Percentiles rank a stretch among this genome's conserved stretches.
Evolutionary conservation across 2,113 vertebrate genomes (phyloP).

Genomic region (Myxocyprinus asiaticus): DNA sequence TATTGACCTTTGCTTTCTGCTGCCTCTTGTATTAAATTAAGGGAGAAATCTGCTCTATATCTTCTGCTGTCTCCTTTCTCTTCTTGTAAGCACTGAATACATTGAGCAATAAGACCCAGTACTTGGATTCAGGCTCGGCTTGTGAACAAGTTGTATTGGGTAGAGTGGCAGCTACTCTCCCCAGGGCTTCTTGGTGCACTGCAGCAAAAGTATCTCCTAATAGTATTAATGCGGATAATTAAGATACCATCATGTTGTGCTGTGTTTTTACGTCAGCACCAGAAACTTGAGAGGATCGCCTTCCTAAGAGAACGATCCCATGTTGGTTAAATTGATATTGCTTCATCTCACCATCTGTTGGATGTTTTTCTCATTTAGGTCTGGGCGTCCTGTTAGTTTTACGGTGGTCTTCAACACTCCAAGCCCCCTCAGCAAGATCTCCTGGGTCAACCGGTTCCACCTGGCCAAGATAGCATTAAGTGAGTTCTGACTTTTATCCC

Average conservation of each 20-base stretch:
- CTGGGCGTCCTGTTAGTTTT: conserved; percentile 91
- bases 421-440: conserved; percentile 92
- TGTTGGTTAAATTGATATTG: background rate
- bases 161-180: conserved; percentile 13
- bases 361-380: conserved; percentile 72
- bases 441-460: conserved; percentile 94
- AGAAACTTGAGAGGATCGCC: background rate
- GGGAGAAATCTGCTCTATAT: background rate
- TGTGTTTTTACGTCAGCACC: background rate
- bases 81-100: background rate
- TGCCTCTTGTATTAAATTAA: conserved; percentile 13
- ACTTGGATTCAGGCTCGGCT: background rate
- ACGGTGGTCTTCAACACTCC: conserved; percentile 97
- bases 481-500: conserved; percentile 69
- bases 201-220: conserved; percentile 8
- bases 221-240: conserved; percentile 32
- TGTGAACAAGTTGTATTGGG: conserved; percentile 4
- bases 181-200: conserved; percentile 11
- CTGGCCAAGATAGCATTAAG: conserved; percentile 89
- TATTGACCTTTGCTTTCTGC: conserved; percentile 23
- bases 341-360: background rate
- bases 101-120: background rate
- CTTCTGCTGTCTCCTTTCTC: background rate
- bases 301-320: background rate
- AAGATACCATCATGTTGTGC: conserved; percentile 10